Evolutionary conservation across 92 coral and sea anemone species (phyloP).

Genomic region (Epizoanthus fatuus): DNA sequence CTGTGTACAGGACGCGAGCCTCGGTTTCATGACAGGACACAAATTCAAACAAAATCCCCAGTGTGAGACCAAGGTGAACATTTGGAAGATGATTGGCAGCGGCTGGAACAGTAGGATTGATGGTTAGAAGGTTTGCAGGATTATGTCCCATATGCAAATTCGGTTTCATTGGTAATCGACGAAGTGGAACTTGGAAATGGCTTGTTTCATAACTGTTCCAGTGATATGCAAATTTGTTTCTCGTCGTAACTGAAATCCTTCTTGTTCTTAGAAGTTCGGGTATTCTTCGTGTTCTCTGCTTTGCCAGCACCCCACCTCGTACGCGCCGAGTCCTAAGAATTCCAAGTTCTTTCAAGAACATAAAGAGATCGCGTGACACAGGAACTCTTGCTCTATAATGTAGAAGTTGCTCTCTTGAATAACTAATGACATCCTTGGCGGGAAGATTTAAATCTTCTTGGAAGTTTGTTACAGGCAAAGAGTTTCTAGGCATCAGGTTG

Average conservation of each 20-base stretch:
- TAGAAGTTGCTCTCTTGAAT: too few species aligned
- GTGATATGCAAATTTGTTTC: slow-evolving; percentile 9
- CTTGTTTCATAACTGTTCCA: slow-evolving; percentile 8
- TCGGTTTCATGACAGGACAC: not conserved
- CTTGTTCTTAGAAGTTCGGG: not conserved
- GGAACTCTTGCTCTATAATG: too few species aligned
- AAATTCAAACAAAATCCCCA: slow-evolving; percentile 48
- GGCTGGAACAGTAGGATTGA: too few species aligned
- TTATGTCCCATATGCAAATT: slow-evolving; percentile 17
- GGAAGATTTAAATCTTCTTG: too few species aligned
- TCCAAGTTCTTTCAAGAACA: too few species aligned
- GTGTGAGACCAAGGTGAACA: not conserved
- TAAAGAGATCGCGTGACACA: too few species aligned
- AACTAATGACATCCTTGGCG: too few species aligned
- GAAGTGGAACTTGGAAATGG: slow-evolving; percentile 16
- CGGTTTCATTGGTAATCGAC: slow-evolving; percentile 10
- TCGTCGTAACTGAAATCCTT: slow-evolving; percentile 15
- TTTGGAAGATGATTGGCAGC: too few species aligned
- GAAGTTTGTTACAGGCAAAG: too few species aligned
- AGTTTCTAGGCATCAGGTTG: too few species aligned
- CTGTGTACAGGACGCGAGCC: not conserved
- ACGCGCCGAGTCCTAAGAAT: too few species aligned
- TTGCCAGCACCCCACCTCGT: slow-evolving; percentile 17
- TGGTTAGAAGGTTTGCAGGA: not conserved
- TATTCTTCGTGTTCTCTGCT: slow-evolving; percentile 7